These are phyloP conservation scores for Rhinoraja longicauda DNA, from an alignment of 2,797 vertebrate genomes.

Conservation along the genomic window DNA sequence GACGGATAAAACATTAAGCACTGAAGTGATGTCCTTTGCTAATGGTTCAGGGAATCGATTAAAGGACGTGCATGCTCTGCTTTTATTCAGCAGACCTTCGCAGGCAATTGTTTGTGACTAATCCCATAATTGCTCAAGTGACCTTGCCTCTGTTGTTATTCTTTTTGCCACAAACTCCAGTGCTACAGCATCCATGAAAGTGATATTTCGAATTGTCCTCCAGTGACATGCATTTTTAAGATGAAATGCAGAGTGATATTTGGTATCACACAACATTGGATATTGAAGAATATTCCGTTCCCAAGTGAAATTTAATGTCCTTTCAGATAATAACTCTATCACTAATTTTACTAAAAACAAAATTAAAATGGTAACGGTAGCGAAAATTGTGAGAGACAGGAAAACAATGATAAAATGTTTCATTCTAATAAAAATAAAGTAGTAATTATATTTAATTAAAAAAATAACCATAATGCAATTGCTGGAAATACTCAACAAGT, in stretches of 20 bases:
- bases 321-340: neutral
- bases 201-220: neutral
- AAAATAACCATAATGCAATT: neutral
- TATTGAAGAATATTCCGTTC: neutral
- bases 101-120: neutral
- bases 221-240: neutral
- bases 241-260: neutral
- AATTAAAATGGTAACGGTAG: neutral
- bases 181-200: neutral
- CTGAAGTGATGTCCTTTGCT: no score
- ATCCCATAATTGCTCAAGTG: neutral
- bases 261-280: neutral
- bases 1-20: neutral
- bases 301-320: constrained; percentile 7
- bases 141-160: neutral
- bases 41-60: neutral
- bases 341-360: neutral
- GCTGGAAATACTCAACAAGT: neutral
- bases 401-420: neutral
- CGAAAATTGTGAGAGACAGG: neutral
- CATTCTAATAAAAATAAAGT: neutral
- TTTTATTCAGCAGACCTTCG: neutral
- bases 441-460: neutral
- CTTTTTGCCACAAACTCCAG: neutral
- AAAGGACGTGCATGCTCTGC: neutral